Conservation (phyloP, 23 tunicate species). For the Styela clava region DNA sequence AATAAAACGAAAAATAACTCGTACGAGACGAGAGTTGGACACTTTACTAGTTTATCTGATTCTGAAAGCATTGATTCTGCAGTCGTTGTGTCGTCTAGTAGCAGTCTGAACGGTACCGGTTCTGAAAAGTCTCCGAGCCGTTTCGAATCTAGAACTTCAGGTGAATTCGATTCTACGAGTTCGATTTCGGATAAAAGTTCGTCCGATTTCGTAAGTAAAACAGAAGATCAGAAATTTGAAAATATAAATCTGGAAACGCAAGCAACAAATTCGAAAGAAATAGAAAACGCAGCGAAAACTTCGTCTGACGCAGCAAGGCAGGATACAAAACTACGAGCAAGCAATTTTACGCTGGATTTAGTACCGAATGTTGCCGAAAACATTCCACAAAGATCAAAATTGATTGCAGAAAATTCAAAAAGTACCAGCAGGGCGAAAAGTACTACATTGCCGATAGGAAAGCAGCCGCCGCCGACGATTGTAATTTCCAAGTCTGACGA, state of each 20-base stretch:
- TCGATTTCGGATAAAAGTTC: not conserved
- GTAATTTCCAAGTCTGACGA: not conserved
- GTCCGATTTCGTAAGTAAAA: not conserved
- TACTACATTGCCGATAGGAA: not conserved
- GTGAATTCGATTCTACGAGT: not conserved
- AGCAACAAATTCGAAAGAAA: not conserved
- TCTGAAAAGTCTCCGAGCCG: not conserved
- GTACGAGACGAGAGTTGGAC: not conserved
- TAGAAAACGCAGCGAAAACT: not conserved
- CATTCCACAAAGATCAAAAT: not conserved
- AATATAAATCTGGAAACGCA: not conserved
- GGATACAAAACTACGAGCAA: not conserved
- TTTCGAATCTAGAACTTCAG: not conserved
- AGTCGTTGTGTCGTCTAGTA: not conserved
- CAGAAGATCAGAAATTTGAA: not conserved
- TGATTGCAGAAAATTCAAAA: not conserved
- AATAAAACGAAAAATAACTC: not conserved
- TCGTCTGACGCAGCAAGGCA: not conserved
- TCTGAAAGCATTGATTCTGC: slow-evolving; percentile 6
- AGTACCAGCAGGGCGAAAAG: too few species aligned
- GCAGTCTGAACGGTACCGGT: not conserved
- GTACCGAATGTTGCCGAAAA: not conserved
- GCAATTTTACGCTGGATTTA: not conserved
- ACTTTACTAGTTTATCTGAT: not conserved
- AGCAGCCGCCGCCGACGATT: not conserved